These are phyloP conservation scores for Salmo trutta DNA, from an alignment of 2,797 vertebrate genomes.

Conservation along the genomic window DNA sequence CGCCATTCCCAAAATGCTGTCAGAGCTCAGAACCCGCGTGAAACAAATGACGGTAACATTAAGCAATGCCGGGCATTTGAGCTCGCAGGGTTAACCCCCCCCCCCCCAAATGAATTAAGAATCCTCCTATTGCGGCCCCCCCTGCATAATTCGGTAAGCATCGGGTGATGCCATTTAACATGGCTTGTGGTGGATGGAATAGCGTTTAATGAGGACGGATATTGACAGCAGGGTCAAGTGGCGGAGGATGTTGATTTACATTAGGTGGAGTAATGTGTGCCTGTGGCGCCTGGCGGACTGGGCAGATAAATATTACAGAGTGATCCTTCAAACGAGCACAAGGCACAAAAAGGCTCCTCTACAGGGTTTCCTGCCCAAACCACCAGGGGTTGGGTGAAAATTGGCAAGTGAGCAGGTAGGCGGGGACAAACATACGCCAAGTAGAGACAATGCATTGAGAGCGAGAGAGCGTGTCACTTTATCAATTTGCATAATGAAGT, in stretches of 20 bases:
- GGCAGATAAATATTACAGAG: conserved; percentile 34
- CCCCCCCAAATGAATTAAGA: conserved; percentile 50
- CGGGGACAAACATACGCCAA: conserved; percentile 50
- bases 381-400: conserved; percentile 55
- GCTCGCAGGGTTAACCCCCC: conserved; percentile 54
- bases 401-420: conserved; percentile 55
- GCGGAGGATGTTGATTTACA: conserved; percentile 67
- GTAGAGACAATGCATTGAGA: conserved; percentile 35
- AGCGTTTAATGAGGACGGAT: conserved; percentile 75
- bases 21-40: conserved; percentile 61
- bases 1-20: conserved; percentile 67
- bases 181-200: conserved; percentile 54
- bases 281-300: conserved; percentile 23
- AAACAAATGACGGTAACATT: conserved; percentile 71
- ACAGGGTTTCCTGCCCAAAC: conserved; percentile 47
- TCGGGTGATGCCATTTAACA: conserved; percentile 71
- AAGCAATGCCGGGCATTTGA: conserved; percentile 52
- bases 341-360: conserved; percentile 37
- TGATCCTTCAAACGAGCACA: conserved; percentile 37
- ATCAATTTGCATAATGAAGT: conserved; percentile 50
- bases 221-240: conserved; percentile 73
- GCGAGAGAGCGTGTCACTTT: conserved; percentile 23
- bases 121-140: conserved; percentile 33
- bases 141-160: conserved; percentile 62
- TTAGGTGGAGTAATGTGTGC: conserved; percentile 56